phyloP scores from a whole-genome alignment of 1,140 invertebrate genomes.

The Ylistrum balloti region DNA sequence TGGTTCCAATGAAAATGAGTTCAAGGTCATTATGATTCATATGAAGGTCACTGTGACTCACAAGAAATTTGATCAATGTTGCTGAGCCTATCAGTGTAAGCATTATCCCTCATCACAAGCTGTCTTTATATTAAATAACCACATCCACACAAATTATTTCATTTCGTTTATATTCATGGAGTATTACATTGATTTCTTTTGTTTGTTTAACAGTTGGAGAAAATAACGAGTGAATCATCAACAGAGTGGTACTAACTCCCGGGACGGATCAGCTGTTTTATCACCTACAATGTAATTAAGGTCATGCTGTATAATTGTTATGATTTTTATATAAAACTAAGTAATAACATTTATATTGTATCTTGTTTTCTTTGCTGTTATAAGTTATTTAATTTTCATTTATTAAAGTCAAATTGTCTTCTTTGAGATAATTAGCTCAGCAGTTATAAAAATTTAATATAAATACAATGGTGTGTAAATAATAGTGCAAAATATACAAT shows the following conservation, averaged over 20 bases:
- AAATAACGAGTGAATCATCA: not conserved
- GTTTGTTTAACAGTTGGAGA: not conserved
- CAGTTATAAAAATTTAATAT: too few species aligned
- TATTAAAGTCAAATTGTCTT: too few species aligned
- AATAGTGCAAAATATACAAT: too few species aligned
- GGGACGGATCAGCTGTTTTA: not conserved
- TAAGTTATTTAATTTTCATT: too few species aligned
- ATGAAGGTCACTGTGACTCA: too few species aligned
- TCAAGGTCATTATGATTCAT: slow-evolving; percentile 13
- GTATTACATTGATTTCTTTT: not conserved
- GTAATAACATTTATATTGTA: not conserved
- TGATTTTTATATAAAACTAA: not conserved
- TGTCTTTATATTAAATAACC: not conserved
- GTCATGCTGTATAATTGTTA: not conserved
- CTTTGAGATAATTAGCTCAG: too few species aligned
- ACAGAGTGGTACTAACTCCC: not conserved
- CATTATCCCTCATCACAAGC: not conserved
- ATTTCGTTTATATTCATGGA: not conserved
- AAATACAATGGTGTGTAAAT: too few species aligned
- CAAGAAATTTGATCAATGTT: slow-evolving; percentile 15
- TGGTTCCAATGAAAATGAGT: not conserved
- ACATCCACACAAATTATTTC: slow-evolving; percentile 4
- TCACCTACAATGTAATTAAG: not conserved
- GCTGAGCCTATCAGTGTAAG: not conserved
- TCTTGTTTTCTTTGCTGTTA: too few species aligned